Percentiles rank a stretch among this genome's conserved stretches.
These are phyloP conservation scores for Drosophila pallidifrons DNA, from an alignment of 1,140 invertebrate genomes.

Conservation along the genomic window DNA sequence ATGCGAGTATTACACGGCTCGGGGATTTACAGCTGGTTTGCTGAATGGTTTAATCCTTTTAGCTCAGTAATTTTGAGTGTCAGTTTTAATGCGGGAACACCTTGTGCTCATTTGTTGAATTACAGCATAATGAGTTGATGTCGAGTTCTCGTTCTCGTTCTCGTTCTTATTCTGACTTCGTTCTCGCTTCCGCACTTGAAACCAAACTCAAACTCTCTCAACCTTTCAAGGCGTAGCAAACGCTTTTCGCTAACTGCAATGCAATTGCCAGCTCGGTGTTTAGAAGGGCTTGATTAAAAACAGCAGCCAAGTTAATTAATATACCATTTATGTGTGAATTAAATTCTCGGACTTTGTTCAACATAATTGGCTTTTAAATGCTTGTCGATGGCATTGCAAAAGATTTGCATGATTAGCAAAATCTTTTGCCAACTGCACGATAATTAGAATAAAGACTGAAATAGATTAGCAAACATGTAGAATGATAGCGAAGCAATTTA, in stretches of 20 bases:
- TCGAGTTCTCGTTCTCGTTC: background rate
- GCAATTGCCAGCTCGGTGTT: background rate
- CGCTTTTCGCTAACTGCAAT: background rate
- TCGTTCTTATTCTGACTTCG: background rate
- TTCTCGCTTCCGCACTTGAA: conserved; percentile 26
- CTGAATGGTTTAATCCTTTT: conserved; percentile 71
- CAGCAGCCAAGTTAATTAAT: background rate
- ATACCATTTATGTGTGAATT: background rate
- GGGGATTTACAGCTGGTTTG: conserved; percentile 67
- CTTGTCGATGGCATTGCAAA: too few relatives aligned
- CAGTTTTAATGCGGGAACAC: conserved; percentile 44
- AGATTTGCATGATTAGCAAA: background rate
- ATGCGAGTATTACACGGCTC: conserved; percentile 56
- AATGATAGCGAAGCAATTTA: background rate
- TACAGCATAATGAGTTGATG: conserved; percentile 65
- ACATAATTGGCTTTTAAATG: too few relatives aligned
- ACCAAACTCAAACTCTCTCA: background rate
- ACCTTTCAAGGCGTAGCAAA: background rate
- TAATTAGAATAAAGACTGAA: background rate
- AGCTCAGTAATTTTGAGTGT: conserved; percentile 57
- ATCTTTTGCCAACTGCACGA: background rate
- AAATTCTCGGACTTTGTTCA: too few relatives aligned
- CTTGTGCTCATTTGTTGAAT: conserved; percentile 66
- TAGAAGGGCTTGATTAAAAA: background rate
- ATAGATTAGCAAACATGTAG: background rate